Conservation (phyloP, 2,113 vertebrate genomes). For the Hystrix cristata region DNA sequence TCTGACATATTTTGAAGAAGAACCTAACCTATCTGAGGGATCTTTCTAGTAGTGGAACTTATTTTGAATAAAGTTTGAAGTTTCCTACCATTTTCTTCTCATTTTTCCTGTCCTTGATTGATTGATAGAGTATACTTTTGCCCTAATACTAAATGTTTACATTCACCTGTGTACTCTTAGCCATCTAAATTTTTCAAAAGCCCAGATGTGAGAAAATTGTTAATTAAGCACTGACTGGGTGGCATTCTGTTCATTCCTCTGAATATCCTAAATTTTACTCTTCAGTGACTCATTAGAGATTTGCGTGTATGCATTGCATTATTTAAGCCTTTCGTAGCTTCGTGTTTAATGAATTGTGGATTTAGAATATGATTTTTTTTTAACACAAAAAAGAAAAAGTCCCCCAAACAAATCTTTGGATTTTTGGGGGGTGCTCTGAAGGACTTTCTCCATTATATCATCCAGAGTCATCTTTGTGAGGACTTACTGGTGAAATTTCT, state of each 20-base stretch:
- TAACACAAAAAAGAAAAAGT: background rate
- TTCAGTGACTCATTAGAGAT: constrained; percentile 12
- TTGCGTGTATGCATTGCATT: constrained; percentile 9
- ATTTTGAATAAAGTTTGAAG: constrained; percentile 3
- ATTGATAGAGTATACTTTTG: background rate
- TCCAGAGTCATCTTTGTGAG: background rate
- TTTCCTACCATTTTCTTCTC: background rate
- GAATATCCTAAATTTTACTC: constrained; percentile 37
- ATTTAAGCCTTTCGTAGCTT: constrained; percentile 16
- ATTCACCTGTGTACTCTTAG: background rate
- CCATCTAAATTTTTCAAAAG: constrained; percentile 29
- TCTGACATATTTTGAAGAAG: constrained; percentile 24
- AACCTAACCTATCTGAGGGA: constrained; percentile 32
- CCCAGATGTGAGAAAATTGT: constrained; percentile 25
- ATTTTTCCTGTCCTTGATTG: constrained; percentile 16
- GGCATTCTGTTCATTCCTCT: constrained; percentile 3
- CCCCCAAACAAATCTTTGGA: background rate
- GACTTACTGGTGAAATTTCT: constrained; percentile 3
- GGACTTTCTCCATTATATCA: background rate
- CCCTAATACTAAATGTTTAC: background rate
- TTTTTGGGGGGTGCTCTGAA: constrained; percentile 13
- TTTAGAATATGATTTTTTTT: constrained; percentile 24
- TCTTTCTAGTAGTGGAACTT: background rate
- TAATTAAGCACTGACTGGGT: background rate
- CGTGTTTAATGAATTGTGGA: background rate